Conservation (phyloP, 2,113 vertebrate species). For the Protomyctophum bolini region DNA sequence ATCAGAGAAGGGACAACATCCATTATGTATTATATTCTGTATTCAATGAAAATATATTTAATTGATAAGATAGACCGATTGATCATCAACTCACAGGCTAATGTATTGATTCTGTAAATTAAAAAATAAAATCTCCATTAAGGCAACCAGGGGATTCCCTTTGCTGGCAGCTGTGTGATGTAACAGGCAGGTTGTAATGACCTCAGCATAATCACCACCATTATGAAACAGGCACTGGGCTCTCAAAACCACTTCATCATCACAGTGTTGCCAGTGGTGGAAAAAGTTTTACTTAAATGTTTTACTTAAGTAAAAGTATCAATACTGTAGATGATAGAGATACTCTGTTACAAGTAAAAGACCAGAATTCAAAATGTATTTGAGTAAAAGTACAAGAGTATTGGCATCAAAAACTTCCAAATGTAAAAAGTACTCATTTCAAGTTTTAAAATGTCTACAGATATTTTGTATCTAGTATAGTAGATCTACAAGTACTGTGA, state of each 20-base stretch:
- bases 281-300: too few relatives aligned
- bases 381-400: too few relatives aligned
- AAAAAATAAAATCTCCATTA: conserved; percentile 58
- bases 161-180: conserved; percentile 61
- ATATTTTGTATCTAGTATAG: too few relatives aligned
- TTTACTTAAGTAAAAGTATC: too few relatives aligned
- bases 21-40: conserved; percentile 41
- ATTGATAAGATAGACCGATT: conserved; percentile 56
- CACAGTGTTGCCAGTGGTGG: conserved; percentile 20
- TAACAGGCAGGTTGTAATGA: conserved; percentile 69
- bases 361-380: too few relatives aligned
- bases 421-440: too few relatives aligned
- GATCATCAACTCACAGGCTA: conserved; percentile 1
- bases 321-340: too few relatives aligned
- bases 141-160: conserved; percentile 35
- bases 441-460: too few relatives aligned
- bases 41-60: conserved; percentile 34
- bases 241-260: conserved; percentile 60
- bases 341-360: too few relatives aligned
- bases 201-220: conserved; percentile 65
- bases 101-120: conserved; percentile 24
- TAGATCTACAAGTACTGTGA: too few relatives aligned
- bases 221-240: conserved; percentile 55
- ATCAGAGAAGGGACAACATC: conserved; percentile 42
- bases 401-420: too few relatives aligned